Conservation (phyloP, 2,797 vertebrate species). For the Setipinna tenuifilis region DNA sequence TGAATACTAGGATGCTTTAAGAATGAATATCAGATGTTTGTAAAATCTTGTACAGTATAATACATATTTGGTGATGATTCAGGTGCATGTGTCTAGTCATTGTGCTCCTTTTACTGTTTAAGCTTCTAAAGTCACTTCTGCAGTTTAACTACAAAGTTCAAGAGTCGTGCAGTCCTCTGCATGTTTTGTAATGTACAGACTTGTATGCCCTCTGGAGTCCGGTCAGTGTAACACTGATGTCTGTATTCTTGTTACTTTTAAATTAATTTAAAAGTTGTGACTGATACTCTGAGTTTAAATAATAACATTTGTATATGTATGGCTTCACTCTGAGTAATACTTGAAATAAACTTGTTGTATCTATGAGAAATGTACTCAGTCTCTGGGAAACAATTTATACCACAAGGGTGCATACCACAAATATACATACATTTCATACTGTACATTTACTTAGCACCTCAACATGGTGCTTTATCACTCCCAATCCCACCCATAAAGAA, state of each 20-base stretch:
- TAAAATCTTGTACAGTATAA: background rate
- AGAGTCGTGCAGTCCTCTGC: background rate
- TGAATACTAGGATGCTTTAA: slow-evolving; percentile 9
- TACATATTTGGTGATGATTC: slow-evolving; percentile 1
- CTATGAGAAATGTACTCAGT: slow-evolving; percentile 1
- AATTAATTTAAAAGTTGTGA: background rate
- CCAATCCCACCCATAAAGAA: too few relatives aligned
- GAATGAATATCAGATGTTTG: background rate
- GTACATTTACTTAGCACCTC: too few relatives aligned
- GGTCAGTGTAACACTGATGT: background rate
- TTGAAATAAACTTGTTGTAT: slow-evolving; percentile 19
- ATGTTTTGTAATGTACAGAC: background rate
- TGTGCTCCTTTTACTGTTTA: background rate
- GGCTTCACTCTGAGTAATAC: background rate
- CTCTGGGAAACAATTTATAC: slow-evolving; percentile 2
- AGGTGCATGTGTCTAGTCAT: background rate
- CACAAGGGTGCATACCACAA: too few relatives aligned
- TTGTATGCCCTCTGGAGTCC: background rate
- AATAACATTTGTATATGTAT: slow-evolving; percentile 4
- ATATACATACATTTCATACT: too few relatives aligned
- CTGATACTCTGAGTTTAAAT: background rate
- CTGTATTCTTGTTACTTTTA: background rate
- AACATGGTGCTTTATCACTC: too few relatives aligned
- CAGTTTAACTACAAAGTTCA: background rate
- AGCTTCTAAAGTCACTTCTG: background rate